Evolutionary conservation across 2,113 vertebrate species (phyloP).

Genomic region (Mesoclemmys tuberculata): DNA sequence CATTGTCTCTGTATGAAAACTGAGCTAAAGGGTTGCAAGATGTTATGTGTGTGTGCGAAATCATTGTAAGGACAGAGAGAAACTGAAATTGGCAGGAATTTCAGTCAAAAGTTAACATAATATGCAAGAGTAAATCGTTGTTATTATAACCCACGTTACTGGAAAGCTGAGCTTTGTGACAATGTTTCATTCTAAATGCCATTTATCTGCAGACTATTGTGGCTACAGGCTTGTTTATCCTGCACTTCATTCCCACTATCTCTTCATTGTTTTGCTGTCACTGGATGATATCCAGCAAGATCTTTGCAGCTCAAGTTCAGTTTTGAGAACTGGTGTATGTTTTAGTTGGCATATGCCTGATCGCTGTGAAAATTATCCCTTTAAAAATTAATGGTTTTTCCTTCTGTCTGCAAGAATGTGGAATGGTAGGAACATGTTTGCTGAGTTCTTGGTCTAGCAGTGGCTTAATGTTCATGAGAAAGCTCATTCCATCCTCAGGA

Average conservation of each 20-base stretch:
- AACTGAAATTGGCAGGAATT: slow-evolving; percentile 2
- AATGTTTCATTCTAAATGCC: background rate
- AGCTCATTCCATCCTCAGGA: background rate
- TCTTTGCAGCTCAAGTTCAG: background rate
- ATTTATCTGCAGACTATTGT: background rate
- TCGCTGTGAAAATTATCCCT: slow-evolving; percentile 1
- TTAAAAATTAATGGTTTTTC: slow-evolving; percentile 23
- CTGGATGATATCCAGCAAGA: background rate
- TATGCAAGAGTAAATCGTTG: background rate
- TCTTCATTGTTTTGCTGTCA: background rate
- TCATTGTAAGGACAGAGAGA: slow-evolving; percentile 29
- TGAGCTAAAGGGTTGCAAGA: background rate
- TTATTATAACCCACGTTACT: background rate
- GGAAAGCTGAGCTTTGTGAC: background rate
- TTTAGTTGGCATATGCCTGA: background rate
- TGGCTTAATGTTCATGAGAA: background rate
- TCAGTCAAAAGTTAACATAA: background rate
- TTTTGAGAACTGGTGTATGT: background rate
- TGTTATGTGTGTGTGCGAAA: background rate
- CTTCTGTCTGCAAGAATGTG: background rate
- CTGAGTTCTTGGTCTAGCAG: background rate
- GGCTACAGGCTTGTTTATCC: fast-evolving
- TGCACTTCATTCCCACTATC: background rate
- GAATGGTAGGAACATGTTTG: slow-evolving; percentile 3
- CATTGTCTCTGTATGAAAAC: background rate